These are phyloP conservation scores for Columba janthina DNA, from an alignment of 2,113 vertebrate genomes.

Conservation along the genomic window DNA sequence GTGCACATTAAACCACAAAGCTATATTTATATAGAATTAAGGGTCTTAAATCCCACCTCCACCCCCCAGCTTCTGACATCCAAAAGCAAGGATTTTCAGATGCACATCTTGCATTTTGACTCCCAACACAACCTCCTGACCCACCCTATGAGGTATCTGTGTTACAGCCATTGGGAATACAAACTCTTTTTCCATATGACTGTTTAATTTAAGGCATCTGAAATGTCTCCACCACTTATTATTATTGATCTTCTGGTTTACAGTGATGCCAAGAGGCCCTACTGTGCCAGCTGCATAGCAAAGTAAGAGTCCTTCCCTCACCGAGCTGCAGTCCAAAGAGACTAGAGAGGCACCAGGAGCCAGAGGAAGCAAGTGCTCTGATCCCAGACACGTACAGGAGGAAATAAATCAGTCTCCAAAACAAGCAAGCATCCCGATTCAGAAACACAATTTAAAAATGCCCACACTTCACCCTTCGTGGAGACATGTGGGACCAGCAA, in stretches of 20 bases:
- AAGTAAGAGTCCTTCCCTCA: background rate
- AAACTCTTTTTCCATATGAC: slow-evolving; percentile 12
- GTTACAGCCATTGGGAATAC: background rate
- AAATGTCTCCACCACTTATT: slow-evolving; percentile 7
- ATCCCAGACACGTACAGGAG: slow-evolving; percentile 41
- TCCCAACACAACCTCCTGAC: background rate
- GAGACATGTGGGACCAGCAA: background rate
- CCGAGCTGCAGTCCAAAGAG: background rate
- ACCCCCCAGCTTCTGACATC: background rate
- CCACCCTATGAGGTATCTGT: background rate
- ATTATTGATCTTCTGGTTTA: slow-evolving; percentile 20
- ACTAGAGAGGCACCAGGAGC: slow-evolving; percentile 1
- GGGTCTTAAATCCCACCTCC: slow-evolving; percentile 51
- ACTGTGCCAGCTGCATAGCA: background rate
- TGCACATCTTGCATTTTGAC: background rate
- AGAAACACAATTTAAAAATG: slow-evolving; percentile 13
- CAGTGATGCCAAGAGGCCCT: background rate
- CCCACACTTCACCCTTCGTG: background rate
- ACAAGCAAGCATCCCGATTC: background rate
- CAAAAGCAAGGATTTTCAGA: slow-evolving; percentile 23
- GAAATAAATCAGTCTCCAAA: slow-evolving; percentile 45
- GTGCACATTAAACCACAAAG: slow-evolving; percentile 73
- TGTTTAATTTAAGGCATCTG: slow-evolving; percentile 29
- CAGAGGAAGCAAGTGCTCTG: slow-evolving; percentile 43
- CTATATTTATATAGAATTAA: slow-evolving; percentile 47